Base-by-base conservation (phyloP, 2,113 vertebrate genomes). In the Brachypteracias leptosomus region DNA sequence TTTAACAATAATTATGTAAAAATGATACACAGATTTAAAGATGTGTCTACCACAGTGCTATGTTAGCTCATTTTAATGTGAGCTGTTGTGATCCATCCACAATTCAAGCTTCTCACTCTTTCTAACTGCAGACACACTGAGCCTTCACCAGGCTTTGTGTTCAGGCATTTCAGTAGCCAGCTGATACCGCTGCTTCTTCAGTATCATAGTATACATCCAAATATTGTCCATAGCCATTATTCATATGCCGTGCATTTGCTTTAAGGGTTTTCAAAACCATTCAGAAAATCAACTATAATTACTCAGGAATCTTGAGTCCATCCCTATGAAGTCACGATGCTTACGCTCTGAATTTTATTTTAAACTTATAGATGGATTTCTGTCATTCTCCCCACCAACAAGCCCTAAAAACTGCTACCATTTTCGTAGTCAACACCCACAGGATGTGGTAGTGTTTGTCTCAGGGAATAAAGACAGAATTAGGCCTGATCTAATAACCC, bases 201-300 rank as follows among this genome's bases (percentile, higher is more conserved):
- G 20, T 19, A 57, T 57, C 44, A 40, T 7, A 31, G 4, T 2
- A 13, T 29, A 49, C 15, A 71, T 11, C 29, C 67, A 72, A 63
- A 44, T 75, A 73, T 16, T n/a, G 40, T 21, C 61, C 28, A 46
- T 5, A 85, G 44, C 6, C 46, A 7, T 72, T 88, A 91, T 40
- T 89, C 13, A 6, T 6, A 79, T 26, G 38, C 21, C 73, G 4
- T 26, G 15, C 21, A 33, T 11, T 63, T 73, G 33, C 36, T 86
- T 68, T 38, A 65, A 63, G 57, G 47, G 19, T 89, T 90, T 81
- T 72, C 66, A 79, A 68, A 52, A 40, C 18, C 9, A 2, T 63
- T 95, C 81, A 71, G 35, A 91, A 91, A 90, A 95, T 54, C 31
- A 65, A 2, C 11, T 52, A 36, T n/a, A 77, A 81, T 90, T 51